Evolutionary conservation across 2,113 vertebrate species (phyloP).

Genomic region (Oxyruncus cristatus): DNA sequence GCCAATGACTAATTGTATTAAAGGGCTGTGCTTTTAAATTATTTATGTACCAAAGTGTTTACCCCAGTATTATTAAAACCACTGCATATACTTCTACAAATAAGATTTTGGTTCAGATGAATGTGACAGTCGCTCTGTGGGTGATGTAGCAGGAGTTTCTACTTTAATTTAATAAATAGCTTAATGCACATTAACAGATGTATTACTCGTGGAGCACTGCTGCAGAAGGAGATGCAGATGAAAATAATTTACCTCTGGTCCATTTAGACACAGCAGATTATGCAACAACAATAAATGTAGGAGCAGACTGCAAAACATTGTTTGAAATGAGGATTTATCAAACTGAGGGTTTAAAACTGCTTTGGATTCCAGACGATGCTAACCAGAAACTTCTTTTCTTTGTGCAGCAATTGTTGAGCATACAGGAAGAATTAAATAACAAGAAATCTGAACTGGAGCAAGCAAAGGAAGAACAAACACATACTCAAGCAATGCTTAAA

Average conservation of each 20-base stretch:
- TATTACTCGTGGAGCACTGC: background rate
- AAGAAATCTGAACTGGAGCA: slow-evolving; percentile 89
- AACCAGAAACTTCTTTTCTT: slow-evolving; percentile 41
- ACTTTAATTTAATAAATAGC: slow-evolving; percentile 3
- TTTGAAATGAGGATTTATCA: background rate
- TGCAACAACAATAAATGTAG: background rate
- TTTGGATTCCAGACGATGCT: background rate
- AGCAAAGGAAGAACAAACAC: slow-evolving; percentile 86
- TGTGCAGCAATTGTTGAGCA: slow-evolving; percentile 86
- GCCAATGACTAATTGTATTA: slow-evolving; percentile 49
- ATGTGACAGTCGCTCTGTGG: slow-evolving; percentile 7
- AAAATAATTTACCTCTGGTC: slow-evolving; percentile 7
- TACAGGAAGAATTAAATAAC: slow-evolving; percentile 88
- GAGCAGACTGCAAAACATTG: background rate
- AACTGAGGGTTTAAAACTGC: background rate
- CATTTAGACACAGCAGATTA: background rate
- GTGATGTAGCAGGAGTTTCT: slow-evolving; percentile 20
- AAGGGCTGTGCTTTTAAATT: slow-evolving; percentile 46
- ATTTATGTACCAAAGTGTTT: slow-evolving; percentile 34
- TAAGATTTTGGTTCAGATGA: slow-evolving; percentile 25
- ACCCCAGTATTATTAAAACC: slow-evolving; percentile 39
- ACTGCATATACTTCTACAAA: slow-evolving; percentile 17
- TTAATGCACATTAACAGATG: background rate
- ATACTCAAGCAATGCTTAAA: slow-evolving; percentile 77
- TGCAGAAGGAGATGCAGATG: background rate